phyloP scores from a whole-genome alignment of 2,888 invertebrate species.

The Catocala nupta region DNA sequence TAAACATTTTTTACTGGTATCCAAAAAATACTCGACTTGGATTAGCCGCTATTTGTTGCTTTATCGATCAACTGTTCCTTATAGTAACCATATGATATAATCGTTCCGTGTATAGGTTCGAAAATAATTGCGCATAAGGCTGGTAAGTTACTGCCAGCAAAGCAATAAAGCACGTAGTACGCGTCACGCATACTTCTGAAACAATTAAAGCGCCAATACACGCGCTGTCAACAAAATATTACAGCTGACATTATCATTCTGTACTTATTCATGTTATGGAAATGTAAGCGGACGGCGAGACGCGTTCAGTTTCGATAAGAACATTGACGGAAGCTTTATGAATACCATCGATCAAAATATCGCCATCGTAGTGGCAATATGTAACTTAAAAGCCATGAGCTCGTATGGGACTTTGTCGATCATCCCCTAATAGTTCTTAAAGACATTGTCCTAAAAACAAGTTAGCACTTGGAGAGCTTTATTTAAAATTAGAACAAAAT shows the following conservation, averaged over 20 bases:
- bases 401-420: no score
- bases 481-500: not conserved
- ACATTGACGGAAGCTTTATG: no score
- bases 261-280: not conserved
- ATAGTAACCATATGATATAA: not conserved
- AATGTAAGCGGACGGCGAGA: constrained; percentile 1
- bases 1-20: not conserved
- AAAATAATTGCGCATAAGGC: not conserved
- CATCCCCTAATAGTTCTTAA: no score
- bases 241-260: no score
- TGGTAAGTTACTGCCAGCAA: not conserved
- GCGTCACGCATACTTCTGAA: not conserved
- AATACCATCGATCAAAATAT: no score
- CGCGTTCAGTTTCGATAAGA: no score
- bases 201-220: no score
- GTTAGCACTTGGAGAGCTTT: no score
- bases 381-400: no score
- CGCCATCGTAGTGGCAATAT: no score
- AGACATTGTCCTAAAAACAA: no score
- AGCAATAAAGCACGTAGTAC: not conserved
- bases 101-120: not conserved
- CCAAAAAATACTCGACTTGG: not conserved
- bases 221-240: not conserved
- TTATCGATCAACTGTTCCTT: not conserved
- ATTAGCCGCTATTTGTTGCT: not conserved